Base-by-base conservation (phyloP, 2,888 invertebrate genomes). In the Lathronympha strigana region DNA sequence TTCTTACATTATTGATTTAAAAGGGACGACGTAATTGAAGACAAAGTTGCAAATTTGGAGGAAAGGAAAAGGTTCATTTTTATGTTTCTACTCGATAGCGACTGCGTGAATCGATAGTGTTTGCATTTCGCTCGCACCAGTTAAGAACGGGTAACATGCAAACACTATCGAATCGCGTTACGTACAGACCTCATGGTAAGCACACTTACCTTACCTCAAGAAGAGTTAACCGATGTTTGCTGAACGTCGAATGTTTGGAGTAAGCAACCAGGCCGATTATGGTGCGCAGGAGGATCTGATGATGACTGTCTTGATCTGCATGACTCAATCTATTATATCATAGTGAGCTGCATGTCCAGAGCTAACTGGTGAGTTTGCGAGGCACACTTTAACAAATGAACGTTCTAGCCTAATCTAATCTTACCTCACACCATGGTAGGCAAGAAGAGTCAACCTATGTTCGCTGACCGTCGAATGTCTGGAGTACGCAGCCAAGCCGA, bases 361-460 rank as follows among this genome's bases (percentile, higher is more conserved):
- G 96, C 95, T 69, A 96, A 79, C 74, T 95, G 95, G 77, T 96
- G 95, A 0, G 95, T 95, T 83, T 95, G 95, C 0, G 95, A 94
- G 21, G 95, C 95, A 75, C 96, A 96, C 96, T 96, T 83, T 1
- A 64, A 64, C 9, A 17, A 11, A 54, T n/a, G n/a, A n/a, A n/a
- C n/a, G n/a, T n/a, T n/a, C n/a, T n/a, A n/a, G n/a, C n/a, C n/a
- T n/a, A n/a, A n/a, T n/a, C n/a, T n/a, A n/a, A n/a, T n/a, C 69
- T 69, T 73, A 95, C 95, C 95, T 94, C 76, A 95, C 94, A 75
- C 95, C 95, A 75, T 95, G 95, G 72, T 94, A 95, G 66, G 95
- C 92, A 58, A 94, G 86, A 72, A 94, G 80, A 0, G 95, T 95
- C 5, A 95, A 87, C 61, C 94, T 90, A 74, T 95, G 94, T 53